Evolutionary conservation across 2,888 invertebrate species (phyloP).

Genomic region (Ophion ventricosus): DNA sequence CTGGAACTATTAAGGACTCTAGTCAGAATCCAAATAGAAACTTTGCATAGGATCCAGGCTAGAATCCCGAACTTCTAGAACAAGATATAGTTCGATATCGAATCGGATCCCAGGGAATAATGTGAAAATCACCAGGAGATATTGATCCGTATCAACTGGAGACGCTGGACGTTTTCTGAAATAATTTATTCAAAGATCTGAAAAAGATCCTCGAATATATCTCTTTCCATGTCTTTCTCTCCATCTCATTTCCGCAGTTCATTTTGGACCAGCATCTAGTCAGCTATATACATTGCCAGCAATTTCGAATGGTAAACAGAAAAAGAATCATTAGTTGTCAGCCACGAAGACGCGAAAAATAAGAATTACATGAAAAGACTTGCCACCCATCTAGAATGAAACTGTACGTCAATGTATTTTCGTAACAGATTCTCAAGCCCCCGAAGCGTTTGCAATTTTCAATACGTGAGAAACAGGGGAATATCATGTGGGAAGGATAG

Average conservation of each 20-base stretch:
- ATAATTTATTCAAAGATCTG: too few species aligned
- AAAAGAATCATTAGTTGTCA: neutral
- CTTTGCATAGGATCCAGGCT: too few species aligned
- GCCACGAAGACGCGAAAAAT: neutral
- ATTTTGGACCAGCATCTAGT: neutral
- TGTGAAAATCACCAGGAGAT: too few species aligned
- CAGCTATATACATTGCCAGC: conserved; percentile 13
- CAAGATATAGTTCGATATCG: too few species aligned
- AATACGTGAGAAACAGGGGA: neutral
- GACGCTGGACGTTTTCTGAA: too few species aligned
- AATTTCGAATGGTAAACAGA: neutral
- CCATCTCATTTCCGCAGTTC: neutral
- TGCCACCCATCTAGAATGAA: neutral
- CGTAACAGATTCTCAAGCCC: neutral
- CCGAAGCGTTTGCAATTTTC: neutral
- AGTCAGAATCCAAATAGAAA: too few species aligned
- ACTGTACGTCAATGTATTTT: too few species aligned
- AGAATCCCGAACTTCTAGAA: too few species aligned
- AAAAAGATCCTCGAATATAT: too few species aligned
- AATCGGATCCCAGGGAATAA: too few species aligned
- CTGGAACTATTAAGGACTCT: too few species aligned
- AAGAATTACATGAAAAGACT: neutral
- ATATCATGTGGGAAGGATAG: neutral
- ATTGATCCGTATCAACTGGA: too few species aligned
- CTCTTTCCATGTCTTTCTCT: neutral